Base-by-base conservation (phyloP, 2,888 invertebrate genomes). In the Hyposoter didymator region DNA sequence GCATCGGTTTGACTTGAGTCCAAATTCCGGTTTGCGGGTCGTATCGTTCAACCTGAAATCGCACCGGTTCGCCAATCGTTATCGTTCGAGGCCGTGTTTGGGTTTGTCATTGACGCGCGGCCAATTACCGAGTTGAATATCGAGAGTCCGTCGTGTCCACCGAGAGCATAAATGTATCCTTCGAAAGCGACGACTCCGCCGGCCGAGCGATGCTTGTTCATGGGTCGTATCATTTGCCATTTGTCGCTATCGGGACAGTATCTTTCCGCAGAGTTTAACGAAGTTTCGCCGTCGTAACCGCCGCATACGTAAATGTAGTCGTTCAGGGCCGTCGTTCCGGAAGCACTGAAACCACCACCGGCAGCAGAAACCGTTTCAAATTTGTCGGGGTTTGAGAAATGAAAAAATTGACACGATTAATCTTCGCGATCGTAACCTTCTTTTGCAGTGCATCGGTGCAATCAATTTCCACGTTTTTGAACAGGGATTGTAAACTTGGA, bases 131-230 rank as follows among this genome's bases (percentile, higher is more conserved):
- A 97, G 94, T 97, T 97, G 93, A 97, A 98, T 89, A 98, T 98
- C 7, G 97, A 97, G 19, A 98, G 94, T 0, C 98, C 98, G 94
- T 98, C 98, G 92, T 98, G 98, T 0, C 98, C 98, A 19, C 98
- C 98, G 62, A 98, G 94, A 0, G 97, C 97, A 93, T 97, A 97
- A 78, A 98, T 96, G 90, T 96, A 96, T 49, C 97, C 97, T 93
- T 95, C 95, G 91, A 96, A 95, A 22, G 96, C 95, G 4, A 96
- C 96, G 2, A 97, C 96, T 64, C 97, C 97, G 22, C 97, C 96
- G 67, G 97, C 97, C 90, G 96, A 96, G 59, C 96, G 94, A 90
- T 95, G 96, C 91, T 96, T 96, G 90, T 96, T 96, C 97, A 97
- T 97, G 14, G 95, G 95, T n/a, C 96, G 95, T 66, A 97, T 95